A percentile compares a stretch with the other conserved stretches of the same genome.
phyloP scores from a whole-genome alignment of 2,797 vertebrate species.

The Coluber constrictor region DNA sequence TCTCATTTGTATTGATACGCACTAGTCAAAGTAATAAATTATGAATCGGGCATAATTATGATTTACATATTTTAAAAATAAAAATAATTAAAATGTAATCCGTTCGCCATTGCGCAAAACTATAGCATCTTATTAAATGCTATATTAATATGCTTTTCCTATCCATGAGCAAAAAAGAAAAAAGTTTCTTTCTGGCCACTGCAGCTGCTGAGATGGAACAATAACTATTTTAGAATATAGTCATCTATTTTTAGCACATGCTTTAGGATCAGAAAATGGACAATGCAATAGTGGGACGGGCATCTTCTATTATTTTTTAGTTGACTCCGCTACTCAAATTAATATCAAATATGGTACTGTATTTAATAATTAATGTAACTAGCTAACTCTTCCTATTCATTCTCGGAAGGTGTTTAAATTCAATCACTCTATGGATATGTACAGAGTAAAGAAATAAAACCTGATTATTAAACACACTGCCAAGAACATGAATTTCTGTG shows the following conservation, averaged over 20 bases:
- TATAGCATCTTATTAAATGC: neutral
- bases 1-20: neutral
- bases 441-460: neutral
- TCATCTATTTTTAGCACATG: constrained; percentile 10
- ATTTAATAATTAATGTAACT: neutral
- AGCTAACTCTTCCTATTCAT: neutral
- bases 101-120: neutral
- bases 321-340: neutral
- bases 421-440: neutral
- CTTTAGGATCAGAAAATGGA: neutral
- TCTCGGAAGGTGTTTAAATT: constrained; percentile 4
- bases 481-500: neutral
- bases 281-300: neutral
- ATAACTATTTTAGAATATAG: neutral
- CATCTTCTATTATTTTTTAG: constrained; percentile 5
- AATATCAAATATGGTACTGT: constrained; percentile 1
- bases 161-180: neutral
- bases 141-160: neutral
- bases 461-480: neutral
- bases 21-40: neutral
- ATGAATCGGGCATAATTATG: neutral
- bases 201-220: neutral
- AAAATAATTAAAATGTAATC: neutral
- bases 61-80: neutral
- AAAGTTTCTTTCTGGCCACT: neutral